Evolutionary conservation across 2,797 vertebrate species (phyloP).

Genomic region (Eurystomus glaucurus): DNA sequence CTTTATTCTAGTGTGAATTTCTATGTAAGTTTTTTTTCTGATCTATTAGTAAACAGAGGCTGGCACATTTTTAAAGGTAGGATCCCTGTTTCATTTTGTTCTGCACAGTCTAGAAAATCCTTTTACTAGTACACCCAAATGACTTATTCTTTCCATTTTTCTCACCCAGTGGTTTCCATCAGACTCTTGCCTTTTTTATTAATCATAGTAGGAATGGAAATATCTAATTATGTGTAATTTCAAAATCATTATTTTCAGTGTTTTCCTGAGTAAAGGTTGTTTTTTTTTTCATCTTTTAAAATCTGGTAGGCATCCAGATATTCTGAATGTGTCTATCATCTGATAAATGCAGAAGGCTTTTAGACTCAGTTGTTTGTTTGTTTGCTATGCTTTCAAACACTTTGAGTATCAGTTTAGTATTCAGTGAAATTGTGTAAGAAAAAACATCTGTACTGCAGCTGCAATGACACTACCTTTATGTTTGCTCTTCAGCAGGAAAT

Average conservation of each 20-base stretch:
- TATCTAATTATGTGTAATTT: constrained; percentile 60
- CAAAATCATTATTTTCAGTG: constrained; percentile 22
- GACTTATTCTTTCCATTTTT: background rate
- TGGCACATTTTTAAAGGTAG: background rate
- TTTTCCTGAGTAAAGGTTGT: constrained; percentile 10
- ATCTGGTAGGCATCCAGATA: constrained; percentile 46
- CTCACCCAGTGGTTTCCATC: background rate
- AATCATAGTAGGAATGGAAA: constrained; percentile 8
- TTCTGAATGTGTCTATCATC: constrained; percentile 44
- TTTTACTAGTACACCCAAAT: constrained; percentile 10
- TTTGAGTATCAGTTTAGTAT: constrained; percentile 68
- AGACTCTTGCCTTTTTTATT: background rate
- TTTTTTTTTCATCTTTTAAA: constrained; percentile 19
- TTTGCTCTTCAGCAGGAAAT: constrained; percentile 20
- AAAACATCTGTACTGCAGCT: constrained; percentile 72
- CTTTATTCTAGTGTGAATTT: background rate
- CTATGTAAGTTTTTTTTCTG: background rate
- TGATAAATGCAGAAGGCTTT: constrained; percentile 59
- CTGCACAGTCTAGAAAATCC: background rate
- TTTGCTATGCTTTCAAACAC: constrained; percentile 66
- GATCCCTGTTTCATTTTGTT: background rate
- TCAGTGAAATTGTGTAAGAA: constrained; percentile 50
- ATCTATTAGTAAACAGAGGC: background rate
- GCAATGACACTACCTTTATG: constrained; percentile 53
- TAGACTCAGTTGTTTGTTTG: constrained; percentile 60